A percentile compares a stretch with the other conserved stretches of the same genome.
phyloP scores from a whole-genome alignment of 1,140 invertebrate genomes.

The Drosophila equinoxialis region DNA sequence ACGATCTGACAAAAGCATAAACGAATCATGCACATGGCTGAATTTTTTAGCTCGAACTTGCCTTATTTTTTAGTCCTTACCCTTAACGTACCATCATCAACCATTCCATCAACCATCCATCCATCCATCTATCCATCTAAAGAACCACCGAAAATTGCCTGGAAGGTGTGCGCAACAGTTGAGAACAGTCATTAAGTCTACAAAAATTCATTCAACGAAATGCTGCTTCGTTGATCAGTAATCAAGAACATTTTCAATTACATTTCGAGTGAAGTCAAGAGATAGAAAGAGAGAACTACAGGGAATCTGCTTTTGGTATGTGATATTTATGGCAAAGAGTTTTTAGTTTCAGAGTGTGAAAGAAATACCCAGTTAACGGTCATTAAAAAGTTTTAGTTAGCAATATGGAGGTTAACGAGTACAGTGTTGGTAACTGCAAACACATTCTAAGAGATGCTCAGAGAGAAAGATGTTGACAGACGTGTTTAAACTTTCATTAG shows the following conservation, averaged over 20 bases:
- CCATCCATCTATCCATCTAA: not conserved
- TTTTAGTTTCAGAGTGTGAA: too few species aligned
- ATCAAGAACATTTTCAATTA: slow-evolving; percentile 50
- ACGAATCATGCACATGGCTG: slow-evolving; percentile 82
- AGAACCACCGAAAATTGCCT: slow-evolving; percentile 26
- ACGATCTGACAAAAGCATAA: slow-evolving; percentile 81
- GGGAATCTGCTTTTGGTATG: too few species aligned
- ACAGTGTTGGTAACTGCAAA: too few species aligned
- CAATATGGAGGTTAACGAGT: too few species aligned
- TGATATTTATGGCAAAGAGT: too few species aligned
- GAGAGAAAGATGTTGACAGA: too few species aligned
- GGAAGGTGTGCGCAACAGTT: slow-evolving; percentile 65
- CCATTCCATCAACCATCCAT: slow-evolving; percentile 3
- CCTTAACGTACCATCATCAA: not conserved
- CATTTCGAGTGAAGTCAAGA: not conserved
- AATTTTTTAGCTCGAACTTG: slow-evolving; percentile 51
- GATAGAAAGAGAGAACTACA: too few species aligned
- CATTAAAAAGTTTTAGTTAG: too few species aligned
- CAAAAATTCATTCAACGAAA: slow-evolving; percentile 39
- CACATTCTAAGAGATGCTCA: too few species aligned
- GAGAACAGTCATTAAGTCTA: slow-evolving; percentile 65
- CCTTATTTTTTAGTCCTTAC: slow-evolving; percentile 21
- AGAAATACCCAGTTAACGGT: too few species aligned
- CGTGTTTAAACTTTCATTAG: too few species aligned
- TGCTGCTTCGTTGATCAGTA: slow-evolving; percentile 65